phyloP scores from a whole-genome alignment of 2,113 vertebrate genomes.

The Eulemur macaco region DNA sequence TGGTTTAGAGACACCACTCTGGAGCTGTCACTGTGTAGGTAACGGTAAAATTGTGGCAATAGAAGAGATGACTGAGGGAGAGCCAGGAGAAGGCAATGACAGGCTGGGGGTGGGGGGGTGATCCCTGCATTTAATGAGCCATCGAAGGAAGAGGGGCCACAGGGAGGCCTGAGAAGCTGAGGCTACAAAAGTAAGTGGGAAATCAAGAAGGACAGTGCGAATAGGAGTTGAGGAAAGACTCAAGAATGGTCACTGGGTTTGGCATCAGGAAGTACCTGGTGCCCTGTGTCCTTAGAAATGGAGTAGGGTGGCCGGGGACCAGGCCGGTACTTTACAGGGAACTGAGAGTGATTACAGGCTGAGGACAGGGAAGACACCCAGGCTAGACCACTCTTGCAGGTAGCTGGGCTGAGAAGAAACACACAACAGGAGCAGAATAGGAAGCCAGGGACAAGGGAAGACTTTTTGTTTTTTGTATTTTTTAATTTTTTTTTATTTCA shows the following conservation, averaged over 20 bases:
- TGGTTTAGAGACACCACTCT: not conserved
- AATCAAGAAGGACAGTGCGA: not conserved
- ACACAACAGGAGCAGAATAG: not conserved
- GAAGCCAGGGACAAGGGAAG: not conserved
- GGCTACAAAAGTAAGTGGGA: not conserved
- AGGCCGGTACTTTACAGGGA: not conserved
- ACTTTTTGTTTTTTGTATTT: not conserved
- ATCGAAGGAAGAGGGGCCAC: not conserved
- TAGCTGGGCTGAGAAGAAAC: not conserved
- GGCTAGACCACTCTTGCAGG: not conserved
- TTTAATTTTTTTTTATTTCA: no score
- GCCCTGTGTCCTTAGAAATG: not conserved
- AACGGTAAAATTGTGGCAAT: not conserved
- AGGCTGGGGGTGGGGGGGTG: not conserved
- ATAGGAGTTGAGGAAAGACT: not conserved
- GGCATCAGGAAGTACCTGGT: not conserved
- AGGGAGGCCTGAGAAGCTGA: not conserved
- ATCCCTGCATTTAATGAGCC: not conserved
- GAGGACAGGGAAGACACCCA: not conserved
- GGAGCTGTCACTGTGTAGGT: not conserved
- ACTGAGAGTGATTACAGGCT: not conserved
- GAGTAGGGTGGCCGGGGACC: not conserved
- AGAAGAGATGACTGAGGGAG: not conserved
- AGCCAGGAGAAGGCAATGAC: no score
- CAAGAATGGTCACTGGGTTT: not conserved